Percentiles rank a stretch among this genome's conserved stretches.
These are phyloP conservation scores for Drosophila willistoni DNA, from an alignment of 1,140 invertebrate genomes.

Conservation along the genomic window DNA sequence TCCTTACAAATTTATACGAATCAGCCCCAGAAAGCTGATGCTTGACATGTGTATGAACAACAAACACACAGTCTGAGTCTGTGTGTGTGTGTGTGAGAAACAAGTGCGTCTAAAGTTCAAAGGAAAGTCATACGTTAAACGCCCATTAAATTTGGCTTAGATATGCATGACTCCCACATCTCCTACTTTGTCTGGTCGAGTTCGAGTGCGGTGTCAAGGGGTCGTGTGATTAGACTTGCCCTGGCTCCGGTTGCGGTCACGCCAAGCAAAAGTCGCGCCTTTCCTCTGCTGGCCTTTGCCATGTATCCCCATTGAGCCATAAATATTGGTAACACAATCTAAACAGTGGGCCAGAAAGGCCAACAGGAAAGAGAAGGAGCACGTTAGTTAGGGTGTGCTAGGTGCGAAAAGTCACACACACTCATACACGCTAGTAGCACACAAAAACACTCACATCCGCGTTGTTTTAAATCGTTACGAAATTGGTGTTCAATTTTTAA, in stretches of 20 bases:
- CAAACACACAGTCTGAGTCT: not conserved
- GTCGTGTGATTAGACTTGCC: conserved; percentile 69
- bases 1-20: no score
- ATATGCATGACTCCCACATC: conserved; percentile 39
- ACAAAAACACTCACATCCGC: conserved; percentile 25
- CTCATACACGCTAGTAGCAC: conserved; percentile 28
- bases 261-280: conserved; percentile 64
- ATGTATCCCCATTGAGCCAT: conserved; percentile 72
- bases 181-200: not conserved
- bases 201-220: conserved; percentile 31
- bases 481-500: conserved; percentile 82
- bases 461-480: conserved; percentile 71
- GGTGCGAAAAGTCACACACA: conserved; percentile 75
- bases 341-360: conserved; percentile 63
- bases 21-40: no score
- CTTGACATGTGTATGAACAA: not conserved
- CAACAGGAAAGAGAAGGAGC: conserved; percentile 3
- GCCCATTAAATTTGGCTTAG: conserved; percentile 73
- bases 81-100: conserved; percentile 31
- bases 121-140: conserved; percentile 69
- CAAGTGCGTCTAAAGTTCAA: conserved; percentile 63
- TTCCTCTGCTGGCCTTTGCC: conserved; percentile 5
- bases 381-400: conserved; percentile 22
- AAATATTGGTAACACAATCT: conserved; percentile 82
- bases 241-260: conserved; percentile 56